These are phyloP conservation scores for Plutella xylostella DNA, from an alignment of 2,888 invertebrate species.

Conservation along the genomic window DNA sequence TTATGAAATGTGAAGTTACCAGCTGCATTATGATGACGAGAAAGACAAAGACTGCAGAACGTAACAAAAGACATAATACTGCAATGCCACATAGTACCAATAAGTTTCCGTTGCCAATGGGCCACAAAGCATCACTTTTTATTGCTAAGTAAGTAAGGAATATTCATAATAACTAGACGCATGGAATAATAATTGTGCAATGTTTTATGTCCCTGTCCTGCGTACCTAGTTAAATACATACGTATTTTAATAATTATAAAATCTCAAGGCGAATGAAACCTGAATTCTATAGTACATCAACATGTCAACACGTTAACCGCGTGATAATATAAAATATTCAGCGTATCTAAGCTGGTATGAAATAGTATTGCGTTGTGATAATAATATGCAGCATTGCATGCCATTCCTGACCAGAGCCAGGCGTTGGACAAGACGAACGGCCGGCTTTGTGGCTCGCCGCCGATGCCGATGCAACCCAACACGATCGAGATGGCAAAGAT, in stretches of 20 bases:
- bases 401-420: slow-evolving; percentile 16
- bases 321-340: neutral
- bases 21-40: too few species aligned
- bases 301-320: neutral
- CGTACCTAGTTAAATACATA: neutral
- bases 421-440: slow-evolving; percentile 20
- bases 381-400: slow-evolving; percentile 19
- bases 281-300: neutral
- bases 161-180: too few species aligned
- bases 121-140: too few species aligned
- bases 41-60: too few species aligned
- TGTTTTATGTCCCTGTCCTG: too few species aligned
- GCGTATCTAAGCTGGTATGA: slow-evolving; percentile 9
- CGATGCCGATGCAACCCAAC: slow-evolving; percentile 16
- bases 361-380: slow-evolving; percentile 16
- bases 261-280: slow-evolving; percentile 1
- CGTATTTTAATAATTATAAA: slow-evolving; percentile 1
- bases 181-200: too few species aligned
- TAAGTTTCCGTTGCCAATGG: too few species aligned
- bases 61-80: too few species aligned
- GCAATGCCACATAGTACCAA: too few species aligned
- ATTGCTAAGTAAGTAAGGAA: too few species aligned
- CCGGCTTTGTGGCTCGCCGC: slow-evolving; percentile 21
- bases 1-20: too few species aligned
- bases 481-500: slow-evolving; percentile 9